phyloP scores from a whole-genome alignment of 1,140 invertebrate genomes.

The Zaprionus ghesquierei region DNA sequence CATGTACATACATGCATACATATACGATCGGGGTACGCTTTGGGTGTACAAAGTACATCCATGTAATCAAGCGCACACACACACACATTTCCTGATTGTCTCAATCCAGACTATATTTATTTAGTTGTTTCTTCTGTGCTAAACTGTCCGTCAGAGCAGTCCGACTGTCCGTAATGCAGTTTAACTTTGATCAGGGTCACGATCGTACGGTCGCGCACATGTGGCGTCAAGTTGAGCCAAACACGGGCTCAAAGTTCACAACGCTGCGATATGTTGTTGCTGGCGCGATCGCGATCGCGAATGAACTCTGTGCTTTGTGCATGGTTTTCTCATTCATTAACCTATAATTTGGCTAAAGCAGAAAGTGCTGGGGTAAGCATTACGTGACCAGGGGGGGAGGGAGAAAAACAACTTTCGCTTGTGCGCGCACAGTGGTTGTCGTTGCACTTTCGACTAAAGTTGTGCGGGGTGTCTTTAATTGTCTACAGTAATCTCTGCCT shows the following conservation, averaged over 20 bases:
- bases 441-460: not conserved
- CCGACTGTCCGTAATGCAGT: slow-evolving; percentile 2
- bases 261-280: not conserved
- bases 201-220: slow-evolving; percentile 18
- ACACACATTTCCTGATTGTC: slow-evolving; percentile 66
- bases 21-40: not conserved
- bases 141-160: not conserved
- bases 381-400: not conserved
- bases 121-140: slow-evolving; percentile 24
- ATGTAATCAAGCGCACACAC: slow-evolving; percentile 19
- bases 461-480: no score
- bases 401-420: slow-evolving; percentile 24
- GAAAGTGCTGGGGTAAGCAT: not conserved
- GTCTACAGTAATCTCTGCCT: no score
- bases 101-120: slow-evolving; percentile 44
- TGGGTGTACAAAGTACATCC: slow-evolving; percentile 11
- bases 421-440: not conserved
- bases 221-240: not conserved
- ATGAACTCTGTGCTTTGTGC: not conserved
- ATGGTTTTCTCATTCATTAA: slow-evolving; percentile 52
- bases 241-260: slow-evolving; percentile 30
- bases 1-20: not conserved
- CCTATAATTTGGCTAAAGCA: slow-evolving; percentile 27
- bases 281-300: not conserved
- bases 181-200: slow-evolving; percentile 52